Base-by-base conservation (phyloP, 2,113 vertebrate species). In the Centrocercus urophasianus region DNA sequence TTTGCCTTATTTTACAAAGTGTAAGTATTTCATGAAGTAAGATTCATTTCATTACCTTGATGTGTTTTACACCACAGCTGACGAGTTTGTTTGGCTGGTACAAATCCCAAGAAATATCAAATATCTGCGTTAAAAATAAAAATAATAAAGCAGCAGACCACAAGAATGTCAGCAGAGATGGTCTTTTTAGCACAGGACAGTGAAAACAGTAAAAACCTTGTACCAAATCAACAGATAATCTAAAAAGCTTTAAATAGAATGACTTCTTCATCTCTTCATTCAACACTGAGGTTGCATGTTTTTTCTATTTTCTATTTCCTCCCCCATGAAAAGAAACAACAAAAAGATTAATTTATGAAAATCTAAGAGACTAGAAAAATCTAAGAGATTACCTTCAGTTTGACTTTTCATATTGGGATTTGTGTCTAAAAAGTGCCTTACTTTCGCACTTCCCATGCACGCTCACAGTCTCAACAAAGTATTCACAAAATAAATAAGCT, bases 71-170 rank as follows among this genome's bases (percentile, higher is more conserved):
- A 2, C 99, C 99, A 95, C 99, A 99, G 98, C 99, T 99, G 91
- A 99, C 99, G 4, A 99, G 98, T 95, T 99, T 99, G 98, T 98
- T 99, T 81, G 99, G 98, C 96, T 99, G 99, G 97, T 99, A 99
- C 96, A 99, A 97, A 98, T 99, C 99, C 99, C 99, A 99, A 69
- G 99, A 99, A 97, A 99, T 98, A 98, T 99, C 99, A 98, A 99
- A 99, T 98, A 99, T 99, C 99, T 99, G 98, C 63, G 93, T 73
- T 87, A 59, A 80, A 95, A 64, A 45, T 27, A 25, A 16, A 22
- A 63, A 27, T 21, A 36, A 36, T 5, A 40, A 64, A 63, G 27
- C 14, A 61, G 34, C 56, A 61, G 36, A 54, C 71, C 3, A 4
- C 36, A 93, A 78, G 78, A 21, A 78, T 78, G 14, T 86, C 36